Conservation (phyloP, 1,140 invertebrate species). For the Goniozus legneri region DNA sequence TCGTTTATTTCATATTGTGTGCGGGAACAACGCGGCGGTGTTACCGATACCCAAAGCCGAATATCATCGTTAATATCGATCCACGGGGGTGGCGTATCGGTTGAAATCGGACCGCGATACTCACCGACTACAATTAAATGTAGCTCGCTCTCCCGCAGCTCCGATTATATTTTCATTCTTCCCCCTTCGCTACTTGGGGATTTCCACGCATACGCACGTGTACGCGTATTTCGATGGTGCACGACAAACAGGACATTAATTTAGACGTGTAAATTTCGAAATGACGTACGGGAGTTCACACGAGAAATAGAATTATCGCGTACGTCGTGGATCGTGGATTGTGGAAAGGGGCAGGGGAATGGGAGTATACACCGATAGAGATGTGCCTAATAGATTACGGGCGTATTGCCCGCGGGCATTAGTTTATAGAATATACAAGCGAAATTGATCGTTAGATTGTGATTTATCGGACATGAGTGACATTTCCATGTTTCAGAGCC, state of each 20-base stretch:
- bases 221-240: neutral
- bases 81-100: neutral
- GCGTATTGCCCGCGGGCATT: too few species aligned
- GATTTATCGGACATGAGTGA: too few species aligned
- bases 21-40: conserved; percentile 10
- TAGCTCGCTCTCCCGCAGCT: conserved; percentile 3
- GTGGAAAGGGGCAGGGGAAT: too few species aligned
- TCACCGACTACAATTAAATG: conserved; percentile 15
- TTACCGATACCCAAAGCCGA: conserved; percentile 18
- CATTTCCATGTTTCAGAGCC: too few species aligned
- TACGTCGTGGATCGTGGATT: too few species aligned
- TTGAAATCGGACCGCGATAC: neutral
- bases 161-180: too few species aligned
- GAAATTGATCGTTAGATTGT: too few species aligned
- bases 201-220: neutral
- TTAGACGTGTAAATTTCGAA: conserved; percentile 17
- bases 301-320: conserved; percentile 21
- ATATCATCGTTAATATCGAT: conserved; percentile 34
- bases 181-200: too few species aligned
- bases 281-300: conserved; percentile 10
- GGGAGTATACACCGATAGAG: too few species aligned
- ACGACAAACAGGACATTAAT: conserved; percentile 19
- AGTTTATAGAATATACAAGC: too few species aligned
- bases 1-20: conserved; percentile 35
- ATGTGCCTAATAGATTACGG: too few species aligned